Evolutionary conservation across 2,113 vertebrate species (phyloP), one percentile per base, ranked within the genome.

Genomic region (Nothobranchius furzeri): DNA sequence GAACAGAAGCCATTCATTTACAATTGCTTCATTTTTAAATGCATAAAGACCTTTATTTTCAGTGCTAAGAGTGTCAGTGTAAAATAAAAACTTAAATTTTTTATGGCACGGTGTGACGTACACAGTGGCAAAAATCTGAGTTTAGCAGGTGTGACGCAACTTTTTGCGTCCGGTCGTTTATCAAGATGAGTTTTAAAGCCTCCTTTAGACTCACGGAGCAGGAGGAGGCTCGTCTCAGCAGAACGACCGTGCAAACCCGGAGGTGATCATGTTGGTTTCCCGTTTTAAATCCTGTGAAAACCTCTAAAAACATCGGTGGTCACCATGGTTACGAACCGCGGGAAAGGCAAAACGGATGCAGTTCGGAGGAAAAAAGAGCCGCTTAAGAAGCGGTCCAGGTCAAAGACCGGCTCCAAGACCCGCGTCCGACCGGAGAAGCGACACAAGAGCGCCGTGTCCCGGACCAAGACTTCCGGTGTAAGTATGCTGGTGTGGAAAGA

Each of bases 321-420:
- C 43, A 14, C 71, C 75, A 86, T 83, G 81, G 84, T 78, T 56
- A 81, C 69, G 61, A 20, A 10, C 30, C 64, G 78, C 3, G 60
- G 48, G 0, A 36, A 55, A 49, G 54, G 59, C 40, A 24, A 7
- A 11, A 47, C 40, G 46, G 42, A 61, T 14, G 47, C 40, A 25
- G 55, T 50, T 0, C 65, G 0, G 4, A 40, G 37, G 37, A 55
- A 15, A 36, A 12, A 47, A 24, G 0, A 40, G 6, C 9, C 4
- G 17, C 20, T 6, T 48, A 40, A 11, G 66, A 66, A 2, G 50
- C 46, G 46, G 24, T 25, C 6, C 2, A 20, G 11, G 25, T 3
- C 46, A 42, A 7, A 3, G 6, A 37, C 15, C 25, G n/a, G 54
- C 50, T 9, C 55, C 15, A 17, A 24, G 15, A 37, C n/a, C 7